phyloP scores from a whole-genome alignment of 2,113 vertebrate species.

The Chinchilla lanigera region DNA sequence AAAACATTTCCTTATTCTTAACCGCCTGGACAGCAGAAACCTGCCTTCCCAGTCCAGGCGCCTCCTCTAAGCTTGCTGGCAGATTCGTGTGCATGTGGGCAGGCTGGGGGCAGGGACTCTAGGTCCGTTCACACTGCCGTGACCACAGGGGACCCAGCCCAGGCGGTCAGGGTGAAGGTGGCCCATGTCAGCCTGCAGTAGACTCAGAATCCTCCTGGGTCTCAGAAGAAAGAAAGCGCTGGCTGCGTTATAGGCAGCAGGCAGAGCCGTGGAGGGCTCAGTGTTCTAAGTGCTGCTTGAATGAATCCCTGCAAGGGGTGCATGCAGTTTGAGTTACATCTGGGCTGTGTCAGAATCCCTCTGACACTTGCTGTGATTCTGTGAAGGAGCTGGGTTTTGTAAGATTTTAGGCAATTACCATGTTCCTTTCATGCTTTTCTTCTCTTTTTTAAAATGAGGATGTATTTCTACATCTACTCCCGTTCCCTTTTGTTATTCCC shows the following conservation, averaged over 20 bases:
- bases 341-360: neutral
- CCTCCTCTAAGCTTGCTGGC: neutral
- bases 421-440: neutral
- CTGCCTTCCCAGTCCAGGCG: slow-evolving; percentile 60
- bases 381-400: neutral
- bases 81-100: neutral
- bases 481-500: slow-evolving; percentile 16
- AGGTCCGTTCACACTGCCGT: neutral
- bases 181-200: neutral
- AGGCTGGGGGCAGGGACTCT: neutral
- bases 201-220: neutral
- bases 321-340: neutral
- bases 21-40: neutral
- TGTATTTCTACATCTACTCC: neutral
- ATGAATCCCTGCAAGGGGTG: neutral
- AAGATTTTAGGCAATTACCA: neutral
- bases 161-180: neutral
- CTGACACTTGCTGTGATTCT: neutral
- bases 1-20: slow-evolving; percentile 45
- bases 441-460: neutral
- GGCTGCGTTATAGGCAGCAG: neutral
- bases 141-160: neutral
- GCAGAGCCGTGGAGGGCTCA: too few species aligned
- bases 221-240: neutral
- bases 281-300: neutral